Evolutionary conservation across 2,797 vertebrate species (phyloP).

Genomic region (Falco peregrinus): DNA sequence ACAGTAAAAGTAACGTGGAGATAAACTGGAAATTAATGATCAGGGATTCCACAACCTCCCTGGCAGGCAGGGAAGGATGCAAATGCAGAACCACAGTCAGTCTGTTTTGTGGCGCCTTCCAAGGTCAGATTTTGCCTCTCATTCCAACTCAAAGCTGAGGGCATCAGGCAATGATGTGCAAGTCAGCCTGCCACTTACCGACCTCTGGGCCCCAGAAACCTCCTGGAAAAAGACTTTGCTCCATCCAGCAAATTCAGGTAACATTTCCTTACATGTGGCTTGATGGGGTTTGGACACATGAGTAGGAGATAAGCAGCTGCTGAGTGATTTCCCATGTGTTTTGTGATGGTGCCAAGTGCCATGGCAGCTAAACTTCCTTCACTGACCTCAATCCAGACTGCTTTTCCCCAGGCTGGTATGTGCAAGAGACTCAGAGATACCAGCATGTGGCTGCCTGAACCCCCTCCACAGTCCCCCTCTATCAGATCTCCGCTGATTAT

Average conservation of each 20-base stretch:
- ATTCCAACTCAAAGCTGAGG: not conserved
- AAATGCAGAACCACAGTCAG: not conserved
- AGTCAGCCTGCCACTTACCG: not conserved
- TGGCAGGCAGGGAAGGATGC: not conserved
- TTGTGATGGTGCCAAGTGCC: not conserved
- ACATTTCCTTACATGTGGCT: not conserved
- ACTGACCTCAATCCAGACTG: not conserved
- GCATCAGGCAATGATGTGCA: not conserved
- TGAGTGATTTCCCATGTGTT: not conserved
- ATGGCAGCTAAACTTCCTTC: not conserved
- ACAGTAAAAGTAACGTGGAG: not conserved
- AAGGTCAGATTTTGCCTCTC: not conserved
- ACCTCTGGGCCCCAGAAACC: not conserved
- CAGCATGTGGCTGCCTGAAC: not conserved
- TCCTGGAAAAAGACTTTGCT: not conserved
- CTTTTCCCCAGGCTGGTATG: not conserved
- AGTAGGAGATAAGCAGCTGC: not conserved
- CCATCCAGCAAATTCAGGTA: not conserved
- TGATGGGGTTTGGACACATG: fast-evolving
- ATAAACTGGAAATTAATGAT: not conserved
- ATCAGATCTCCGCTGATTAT: not conserved
- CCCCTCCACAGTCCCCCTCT: no score
- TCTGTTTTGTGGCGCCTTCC: not conserved
- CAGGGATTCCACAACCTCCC: not conserved
- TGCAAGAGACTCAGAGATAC: not conserved